Base-by-base conservation (phyloP, 2,113 vertebrate species). In the Paramormyrops kingsleyae region DNA sequence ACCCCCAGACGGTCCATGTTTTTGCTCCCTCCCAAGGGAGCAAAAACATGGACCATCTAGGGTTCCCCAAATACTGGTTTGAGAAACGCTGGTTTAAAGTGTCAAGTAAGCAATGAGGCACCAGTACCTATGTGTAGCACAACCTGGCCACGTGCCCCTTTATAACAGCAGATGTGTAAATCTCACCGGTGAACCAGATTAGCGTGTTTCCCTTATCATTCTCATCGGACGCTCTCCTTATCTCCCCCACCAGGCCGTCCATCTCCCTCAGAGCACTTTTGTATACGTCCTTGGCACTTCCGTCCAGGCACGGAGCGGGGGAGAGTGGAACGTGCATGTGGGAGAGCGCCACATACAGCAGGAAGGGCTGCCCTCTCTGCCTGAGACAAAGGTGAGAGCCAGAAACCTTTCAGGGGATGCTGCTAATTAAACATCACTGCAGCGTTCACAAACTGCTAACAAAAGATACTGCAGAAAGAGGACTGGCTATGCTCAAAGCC, bases 251-350 rank as follows among this genome's bases (percentile, higher is more conserved):
- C 92, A 99, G 91, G 5, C 77, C 42, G 83, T 99, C 99, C 97
- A 99, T 97, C 93, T 99, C 97, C 8, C 31, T 90, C 91, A 99
- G 95, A 89, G 95, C 91, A 0, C 96, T 95, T 9, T 93, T 49
- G 0, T 98, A 99, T 0, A 93, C 90, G 27, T 84, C 84, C 46
- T 39, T 88, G 1, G 7, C 6, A 2, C 83, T 87, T 6, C 92
- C 88, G 0, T 88, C 89, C 10, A 53, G 83, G 0, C 42, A 0
- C 0, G 86, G 85, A 7, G 92, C 66, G 0, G 89, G 92, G 15
- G 96, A 91, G 89, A 99, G 94, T 0, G 99, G 99, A 19, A 99
- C 98, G 0, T 99, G 99, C 98, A 99, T 98, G 87, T 99, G 98
- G 35, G 98, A 96, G 91, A 98, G 92, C 0, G 96, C 98, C 90